Evolutionary conservation across 2,113 vertebrate genomes (phyloP).

Genomic region (Sapayoa aenigma): DNA sequence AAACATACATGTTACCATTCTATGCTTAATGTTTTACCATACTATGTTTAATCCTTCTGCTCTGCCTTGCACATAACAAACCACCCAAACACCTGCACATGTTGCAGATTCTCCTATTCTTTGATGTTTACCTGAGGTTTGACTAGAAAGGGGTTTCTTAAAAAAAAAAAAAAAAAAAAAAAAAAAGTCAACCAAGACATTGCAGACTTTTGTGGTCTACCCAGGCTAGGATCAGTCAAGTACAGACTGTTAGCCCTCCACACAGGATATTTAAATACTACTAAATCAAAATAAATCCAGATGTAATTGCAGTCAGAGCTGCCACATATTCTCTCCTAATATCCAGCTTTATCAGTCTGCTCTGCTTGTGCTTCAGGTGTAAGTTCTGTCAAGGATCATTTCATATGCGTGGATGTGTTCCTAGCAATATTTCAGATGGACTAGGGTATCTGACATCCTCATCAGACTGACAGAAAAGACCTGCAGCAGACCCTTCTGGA

Average conservation of each 20-base stretch:
- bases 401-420: not conserved
- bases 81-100: rapidly evolving
- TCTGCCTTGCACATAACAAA: not conserved
- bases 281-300: not conserved
- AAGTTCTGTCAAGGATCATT: not conserved
- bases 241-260: not conserved
- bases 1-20: not conserved
- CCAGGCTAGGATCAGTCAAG: not conserved
- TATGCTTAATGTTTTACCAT: not conserved
- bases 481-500: not conserved
- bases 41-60: not conserved
- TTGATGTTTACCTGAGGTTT: not conserved
- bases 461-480: not conserved
- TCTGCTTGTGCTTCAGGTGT: not conserved
- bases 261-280: not conserved
- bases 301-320: not conserved
- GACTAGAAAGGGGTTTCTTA: not conserved
- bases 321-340: not conserved
- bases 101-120: not conserved
- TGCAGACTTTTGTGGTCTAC: not conserved
- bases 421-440: not conserved
- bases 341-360: not conserved
- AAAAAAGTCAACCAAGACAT: not conserved
- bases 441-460: not conserved
- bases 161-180: not conserved